Conservation (phyloP, 2,113 vertebrate genomes). For the Gymnarchus niloticus region DNA sequence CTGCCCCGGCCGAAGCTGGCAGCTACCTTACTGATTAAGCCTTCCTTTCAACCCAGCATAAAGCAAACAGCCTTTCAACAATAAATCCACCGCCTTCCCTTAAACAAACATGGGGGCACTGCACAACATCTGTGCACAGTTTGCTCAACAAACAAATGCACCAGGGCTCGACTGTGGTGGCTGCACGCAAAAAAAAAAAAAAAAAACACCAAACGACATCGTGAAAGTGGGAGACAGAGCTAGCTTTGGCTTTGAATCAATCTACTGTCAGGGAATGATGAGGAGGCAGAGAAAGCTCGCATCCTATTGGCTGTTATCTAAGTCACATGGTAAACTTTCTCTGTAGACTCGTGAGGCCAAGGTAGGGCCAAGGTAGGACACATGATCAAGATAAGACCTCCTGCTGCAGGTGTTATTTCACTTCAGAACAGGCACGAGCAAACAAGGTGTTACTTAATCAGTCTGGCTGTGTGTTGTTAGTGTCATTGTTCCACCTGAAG, state of each 20-base stretch:
- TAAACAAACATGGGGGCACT: slow-evolving; percentile 29
- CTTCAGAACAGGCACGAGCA: slow-evolving; percentile 41
- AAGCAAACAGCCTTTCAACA: slow-evolving; percentile 21
- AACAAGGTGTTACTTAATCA: slow-evolving; percentile 19
- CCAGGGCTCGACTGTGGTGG: slow-evolving; percentile 24
- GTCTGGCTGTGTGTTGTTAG: neutral
- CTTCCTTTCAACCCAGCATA: neutral
- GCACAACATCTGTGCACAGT: slow-evolving; percentile 45
- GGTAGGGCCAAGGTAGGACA: slow-evolving; percentile 25
- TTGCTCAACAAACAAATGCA: slow-evolving; percentile 53
- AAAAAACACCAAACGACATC: too few species aligned
- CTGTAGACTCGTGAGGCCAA: neutral
- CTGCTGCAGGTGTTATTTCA: slow-evolving; percentile 34
- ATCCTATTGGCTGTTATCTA: neutral
- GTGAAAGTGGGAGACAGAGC: neutral
- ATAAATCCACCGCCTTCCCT: slow-evolving; percentile 5
- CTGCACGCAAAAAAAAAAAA: slow-evolving; percentile 11
- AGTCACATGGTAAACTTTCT: neutral
- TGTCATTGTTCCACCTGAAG: neutral
- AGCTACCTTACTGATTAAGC: slow-evolving; percentile 18
- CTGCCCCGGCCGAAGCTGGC: neutral
- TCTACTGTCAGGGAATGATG: neutral
- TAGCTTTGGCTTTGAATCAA: slow-evolving; percentile 11
- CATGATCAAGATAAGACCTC: slow-evolving; percentile 28
- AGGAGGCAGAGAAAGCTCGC: neutral